A percentile compares a stretch with the other conserved stretches of the same genome.
These are phyloP conservation scores for Struthidea cinerea DNA, from an alignment of 2,113 vertebrate genomes.

Conservation along the genomic window DNA sequence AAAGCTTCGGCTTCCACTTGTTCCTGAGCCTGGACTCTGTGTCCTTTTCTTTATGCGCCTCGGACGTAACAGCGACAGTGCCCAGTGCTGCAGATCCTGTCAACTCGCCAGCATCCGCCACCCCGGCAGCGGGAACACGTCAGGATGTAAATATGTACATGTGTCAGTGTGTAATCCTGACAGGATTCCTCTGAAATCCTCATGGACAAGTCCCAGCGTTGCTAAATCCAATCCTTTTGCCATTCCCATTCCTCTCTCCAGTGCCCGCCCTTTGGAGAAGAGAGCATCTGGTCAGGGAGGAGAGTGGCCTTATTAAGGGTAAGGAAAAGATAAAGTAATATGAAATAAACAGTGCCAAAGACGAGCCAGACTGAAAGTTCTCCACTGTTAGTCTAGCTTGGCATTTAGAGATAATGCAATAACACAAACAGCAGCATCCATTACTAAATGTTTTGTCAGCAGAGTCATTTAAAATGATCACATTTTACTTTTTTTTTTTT, in stretches of 20 bases:
- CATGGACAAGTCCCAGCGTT: neutral
- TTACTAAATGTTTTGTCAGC: neutral
- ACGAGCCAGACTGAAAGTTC: neutral
- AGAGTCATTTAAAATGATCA: neutral
- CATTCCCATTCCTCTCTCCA: neutral
- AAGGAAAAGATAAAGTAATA: neutral
- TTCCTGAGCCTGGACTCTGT: no score
- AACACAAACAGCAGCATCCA: neutral
- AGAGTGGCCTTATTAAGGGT: neutral
- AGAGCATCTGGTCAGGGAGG: neutral
- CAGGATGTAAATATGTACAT: rapidly evolving
- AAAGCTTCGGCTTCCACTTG: no score
- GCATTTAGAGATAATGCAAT: neutral
- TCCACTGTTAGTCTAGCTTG: neutral
- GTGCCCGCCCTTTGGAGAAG: neutral
- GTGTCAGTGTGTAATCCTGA: no score
- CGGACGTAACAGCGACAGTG: no score
- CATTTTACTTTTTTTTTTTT: neutral
- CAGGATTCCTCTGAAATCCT: neutral
- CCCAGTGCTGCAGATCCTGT: no score
- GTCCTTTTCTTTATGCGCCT: no score
- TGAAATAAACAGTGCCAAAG: neutral
- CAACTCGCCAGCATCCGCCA: neutral
- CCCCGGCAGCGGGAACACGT: neutral
- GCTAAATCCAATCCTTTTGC: neutral